Percentiles rank a stretch among this genome's conserved stretches.
These are phyloP conservation scores for Gari tellinella DNA, from an alignment of 2,888 invertebrate genomes.

Conservation along the genomic window DNA sequence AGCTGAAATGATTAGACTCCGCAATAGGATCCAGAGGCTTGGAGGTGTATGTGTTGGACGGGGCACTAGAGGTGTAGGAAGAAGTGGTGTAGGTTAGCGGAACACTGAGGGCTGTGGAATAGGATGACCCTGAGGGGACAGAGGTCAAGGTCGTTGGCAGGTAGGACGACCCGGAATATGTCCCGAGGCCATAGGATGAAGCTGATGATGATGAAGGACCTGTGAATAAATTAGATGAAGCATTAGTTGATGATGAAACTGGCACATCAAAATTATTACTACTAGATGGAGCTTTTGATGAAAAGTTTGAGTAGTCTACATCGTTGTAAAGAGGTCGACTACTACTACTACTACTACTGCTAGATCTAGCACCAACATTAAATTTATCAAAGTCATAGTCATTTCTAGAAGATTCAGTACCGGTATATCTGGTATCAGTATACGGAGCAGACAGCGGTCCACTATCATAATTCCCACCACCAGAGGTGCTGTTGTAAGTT, in stretches of 20 bases:
- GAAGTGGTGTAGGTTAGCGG: constrained; percentile 52
- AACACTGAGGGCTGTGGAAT: constrained; percentile 59
- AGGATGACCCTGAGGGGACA: constrained; percentile 46
- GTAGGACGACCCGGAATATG: constrained; percentile 51
- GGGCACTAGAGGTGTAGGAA: constrained; percentile 45
- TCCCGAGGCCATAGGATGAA: constrained; percentile 54
- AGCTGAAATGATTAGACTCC: constrained; percentile 71
- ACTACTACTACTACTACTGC: constrained; percentile 17
- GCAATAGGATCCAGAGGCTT: constrained; percentile 61
- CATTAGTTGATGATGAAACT: constrained; percentile 22
- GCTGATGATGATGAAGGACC: constrained; percentile 40
- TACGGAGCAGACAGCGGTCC: too few species aligned
- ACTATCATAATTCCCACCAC: too few species aligned
- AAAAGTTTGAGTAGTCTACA: constrained; percentile 54
- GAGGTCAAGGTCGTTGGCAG: constrained; percentile 56
- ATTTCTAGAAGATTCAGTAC: too few species aligned
- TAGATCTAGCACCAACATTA: constrained; percentile 18
- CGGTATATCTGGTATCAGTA: too few species aligned
- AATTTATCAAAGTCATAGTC: too few species aligned
- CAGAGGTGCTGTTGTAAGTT: constrained; percentile 4
- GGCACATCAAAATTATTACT: constrained; percentile 28
- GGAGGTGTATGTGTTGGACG: constrained; percentile 47
- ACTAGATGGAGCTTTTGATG: constrained; percentile 43
- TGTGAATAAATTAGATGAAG: constrained; percentile 47
- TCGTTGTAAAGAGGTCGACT: constrained; percentile 35